Evolutionary conservation across 92 coral and sea anemone species (phyloP).

Genomic region (Paramuricea clavata): DNA sequence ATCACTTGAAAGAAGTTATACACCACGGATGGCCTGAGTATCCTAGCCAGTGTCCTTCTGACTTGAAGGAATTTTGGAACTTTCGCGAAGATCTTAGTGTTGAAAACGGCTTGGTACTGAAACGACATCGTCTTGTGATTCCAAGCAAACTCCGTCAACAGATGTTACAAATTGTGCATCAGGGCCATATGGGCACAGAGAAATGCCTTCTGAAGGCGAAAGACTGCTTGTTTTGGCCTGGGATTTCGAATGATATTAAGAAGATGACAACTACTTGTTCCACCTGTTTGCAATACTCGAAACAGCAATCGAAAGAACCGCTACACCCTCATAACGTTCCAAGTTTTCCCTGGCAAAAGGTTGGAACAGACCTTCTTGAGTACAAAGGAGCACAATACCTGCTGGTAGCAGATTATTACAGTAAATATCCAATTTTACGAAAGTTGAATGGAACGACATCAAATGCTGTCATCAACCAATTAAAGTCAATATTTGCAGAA

Average conservation of each 20-base stretch:
- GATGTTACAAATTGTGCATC: constrained; percentile 17
- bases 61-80: constrained; percentile 67
- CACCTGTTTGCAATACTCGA: too few relatives aligned
- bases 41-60: too few relatives aligned
- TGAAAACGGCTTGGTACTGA: constrained; percentile 65
- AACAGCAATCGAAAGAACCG: too few relatives aligned
- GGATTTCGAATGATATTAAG: constrained; percentile 12
- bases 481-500: constrained; percentile 69
- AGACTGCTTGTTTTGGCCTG: constrained; percentile 52
- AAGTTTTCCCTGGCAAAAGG: too few relatives aligned
- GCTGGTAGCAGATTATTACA: too few relatives aligned
- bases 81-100: constrained; percentile 71
- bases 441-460: constrained; percentile 59
- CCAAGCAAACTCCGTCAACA: neutral
- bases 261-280: constrained; percentile 47
- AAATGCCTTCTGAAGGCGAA: constrained; percentile 37
- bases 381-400: too few relatives aligned
- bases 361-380: too few relatives aligned
- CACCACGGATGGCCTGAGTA: too few relatives aligned
- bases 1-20: constrained; percentile 64
- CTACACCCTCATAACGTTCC: too few relatives aligned
- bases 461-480: constrained; percentile 48
- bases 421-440: constrained; percentile 63
- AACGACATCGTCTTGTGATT: constrained; percentile 51
- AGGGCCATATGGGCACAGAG: constrained; percentile 20